Conservation (phyloP, 2,888 invertebrate species). For the Acrobeloides nanus region DNA sequence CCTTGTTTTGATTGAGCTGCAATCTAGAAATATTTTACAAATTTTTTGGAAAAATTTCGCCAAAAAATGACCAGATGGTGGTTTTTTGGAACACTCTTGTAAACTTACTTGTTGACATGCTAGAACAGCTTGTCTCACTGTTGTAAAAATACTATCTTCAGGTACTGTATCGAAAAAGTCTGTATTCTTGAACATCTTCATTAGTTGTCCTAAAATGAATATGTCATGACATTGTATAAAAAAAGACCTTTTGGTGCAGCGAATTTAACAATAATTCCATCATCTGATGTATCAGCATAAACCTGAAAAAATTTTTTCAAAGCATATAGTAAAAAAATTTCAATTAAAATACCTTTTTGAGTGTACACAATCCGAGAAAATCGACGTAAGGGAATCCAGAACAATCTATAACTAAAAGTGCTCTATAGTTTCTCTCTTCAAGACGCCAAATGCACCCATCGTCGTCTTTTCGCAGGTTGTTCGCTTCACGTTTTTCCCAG, state of each 20-base stretch:
- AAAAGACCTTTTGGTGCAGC: slow-evolving; percentile 41
- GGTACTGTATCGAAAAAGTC: slow-evolving; percentile 44
- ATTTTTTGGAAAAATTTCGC: no score
- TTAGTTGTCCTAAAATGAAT: slow-evolving; percentile 30
- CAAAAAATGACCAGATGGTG: no score
- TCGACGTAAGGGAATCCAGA: slow-evolving; percentile 50
- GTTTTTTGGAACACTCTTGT: no score
- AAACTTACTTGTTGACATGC: no score
- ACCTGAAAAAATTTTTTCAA: slow-evolving; percentile 27
- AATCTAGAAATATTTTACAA: no score
- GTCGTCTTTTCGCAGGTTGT: slow-evolving; percentile 14
- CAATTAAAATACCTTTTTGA: slow-evolving; percentile 34
- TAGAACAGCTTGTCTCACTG: slow-evolving; percentile 26
- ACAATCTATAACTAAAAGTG: slow-evolving; percentile 44
- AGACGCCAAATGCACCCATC: slow-evolving; percentile 10
- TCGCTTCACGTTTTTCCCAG: slow-evolving; percentile 24
- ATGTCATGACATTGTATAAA: no score
- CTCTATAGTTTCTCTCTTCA: slow-evolving; percentile 1
- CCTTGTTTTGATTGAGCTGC: no score
- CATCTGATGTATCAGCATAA: slow-evolving; percentile 33
- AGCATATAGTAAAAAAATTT: background rate
- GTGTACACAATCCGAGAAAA: slow-evolving; percentile 36
- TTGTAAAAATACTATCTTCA: slow-evolving; percentile 27
- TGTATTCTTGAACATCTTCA: slow-evolving; percentile 39
- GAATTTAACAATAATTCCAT: slow-evolving; percentile 37